Evolutionary conservation across 2,797 vertebrate species (phyloP).

Genomic region (Octomys mimax): DNA sequence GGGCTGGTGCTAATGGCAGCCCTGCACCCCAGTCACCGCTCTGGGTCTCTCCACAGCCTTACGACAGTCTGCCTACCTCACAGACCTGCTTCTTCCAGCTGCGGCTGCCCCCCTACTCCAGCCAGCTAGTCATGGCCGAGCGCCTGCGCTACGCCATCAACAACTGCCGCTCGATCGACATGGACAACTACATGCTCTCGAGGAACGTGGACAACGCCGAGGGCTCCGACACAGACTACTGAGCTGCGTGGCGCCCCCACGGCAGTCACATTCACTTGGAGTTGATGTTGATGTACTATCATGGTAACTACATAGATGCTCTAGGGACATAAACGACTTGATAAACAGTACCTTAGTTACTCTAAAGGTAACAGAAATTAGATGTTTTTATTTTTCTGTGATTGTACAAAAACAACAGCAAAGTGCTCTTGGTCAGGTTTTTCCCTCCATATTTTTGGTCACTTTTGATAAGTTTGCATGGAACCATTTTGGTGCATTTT

Average conservation of each 20-base stretch:
- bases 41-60: conserved; percentile 89
- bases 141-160: conserved; percentile 94
- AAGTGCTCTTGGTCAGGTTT: conserved; percentile 88
- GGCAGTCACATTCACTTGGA: conserved; percentile 80
- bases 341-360: conserved; percentile 90
- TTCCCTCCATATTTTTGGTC: conserved; percentile 87
- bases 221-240: conserved; percentile 94
- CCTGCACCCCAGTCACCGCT: conserved; percentile 1
- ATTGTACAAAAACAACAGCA: conserved; percentile 90
- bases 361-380: conserved; percentile 90
- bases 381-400: conserved; percentile 93
- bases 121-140: conserved; percentile 92
- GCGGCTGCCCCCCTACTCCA: conserved; percentile 92
- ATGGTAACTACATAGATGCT: conserved; percentile 89
- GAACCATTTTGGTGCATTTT: conserved; percentile 92
- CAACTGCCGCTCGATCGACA: conserved; percentile 93
- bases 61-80: conserved; percentile 94
- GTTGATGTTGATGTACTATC: conserved; percentile 84
- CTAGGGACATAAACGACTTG: conserved; percentile 88
- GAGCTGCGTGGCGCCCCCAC: conserved; percentile 77
- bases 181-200: conserved; percentile 94
- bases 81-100: conserved; percentile 94
- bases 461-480: conserved; percentile 94
- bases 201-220: conserved; percentile 93
- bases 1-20: neutral